These are phyloP conservation scores for Platycercus adscitus DNA, from an alignment of 2,113 vertebrate species.

Conservation along the genomic window DNA sequence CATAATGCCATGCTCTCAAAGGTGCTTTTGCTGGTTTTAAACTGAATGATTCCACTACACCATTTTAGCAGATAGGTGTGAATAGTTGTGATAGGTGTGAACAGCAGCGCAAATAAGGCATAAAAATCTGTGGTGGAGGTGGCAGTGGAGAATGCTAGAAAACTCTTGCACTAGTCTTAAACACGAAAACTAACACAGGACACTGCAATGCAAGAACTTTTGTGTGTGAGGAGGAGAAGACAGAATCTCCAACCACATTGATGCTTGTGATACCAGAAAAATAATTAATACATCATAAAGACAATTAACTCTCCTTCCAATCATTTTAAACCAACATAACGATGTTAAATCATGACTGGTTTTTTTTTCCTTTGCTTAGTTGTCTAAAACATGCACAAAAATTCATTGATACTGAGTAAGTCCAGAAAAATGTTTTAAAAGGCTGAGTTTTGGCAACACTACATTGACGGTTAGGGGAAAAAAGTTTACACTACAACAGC, in stretches of 20 bases:
- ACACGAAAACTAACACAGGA: background rate
- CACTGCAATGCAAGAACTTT: background rate
- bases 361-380: background rate
- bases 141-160: background rate
- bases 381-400: background rate
- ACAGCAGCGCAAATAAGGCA: background rate
- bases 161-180: background rate
- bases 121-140: background rate
- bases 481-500: background rate
- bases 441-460: background rate
- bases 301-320: background rate
- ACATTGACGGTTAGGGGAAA: background rate
- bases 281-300: background rate
- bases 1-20: background rate
- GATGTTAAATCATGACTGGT: background rate
- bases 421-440: background rate
- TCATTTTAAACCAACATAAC: background rate
- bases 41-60: accelerated
- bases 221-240: accelerated
- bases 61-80: accelerated
- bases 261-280: background rate
- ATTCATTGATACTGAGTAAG: background rate
- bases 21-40: background rate
- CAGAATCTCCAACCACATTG: background rate
- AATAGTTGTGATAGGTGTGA: background rate